phyloP scores from a whole-genome alignment of 2,888 invertebrate species.

The Loripinus fragilis region DNA sequence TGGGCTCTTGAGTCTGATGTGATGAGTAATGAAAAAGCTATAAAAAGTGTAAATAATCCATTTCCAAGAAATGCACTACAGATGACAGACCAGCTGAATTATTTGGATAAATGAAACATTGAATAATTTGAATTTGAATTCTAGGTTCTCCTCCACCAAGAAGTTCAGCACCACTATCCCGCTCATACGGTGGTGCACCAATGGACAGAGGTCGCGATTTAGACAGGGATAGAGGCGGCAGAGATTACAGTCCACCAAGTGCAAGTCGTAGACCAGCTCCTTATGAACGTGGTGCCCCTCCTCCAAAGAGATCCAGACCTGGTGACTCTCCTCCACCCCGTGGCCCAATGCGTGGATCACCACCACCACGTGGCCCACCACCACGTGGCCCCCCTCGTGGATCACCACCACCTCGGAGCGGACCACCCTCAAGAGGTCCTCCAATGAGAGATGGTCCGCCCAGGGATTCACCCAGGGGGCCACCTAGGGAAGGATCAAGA shows the following conservation, averaged over 20 bases:
- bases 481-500: slow-evolving; percentile 39
- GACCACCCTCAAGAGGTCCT: slow-evolving; percentile 33
- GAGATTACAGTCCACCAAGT: slow-evolving; percentile 52
- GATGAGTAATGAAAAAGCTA: too few species aligned
- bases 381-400: slow-evolving; percentile 31
- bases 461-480: slow-evolving; percentile 25
- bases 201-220: slow-evolving; percentile 49
- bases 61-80: too few species aligned
- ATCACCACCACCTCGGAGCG: neutral
- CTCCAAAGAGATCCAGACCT: slow-evolving; percentile 68
- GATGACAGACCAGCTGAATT: too few species aligned
- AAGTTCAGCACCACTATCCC: slow-evolving; percentile 53
- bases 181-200: slow-evolving; percentile 38
- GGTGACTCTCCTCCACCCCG: slow-evolving; percentile 60
- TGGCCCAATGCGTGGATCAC: slow-evolving; percentile 28
- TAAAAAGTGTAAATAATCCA: too few species aligned
- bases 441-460: slow-evolving; percentile 37
- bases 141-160: slow-evolving; percentile 50
- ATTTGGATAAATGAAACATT: neutral
- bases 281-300: slow-evolving; percentile 68
- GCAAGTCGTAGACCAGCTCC: slow-evolving; percentile 65
- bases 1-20: too few species aligned
- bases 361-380: slow-evolving; percentile 48
- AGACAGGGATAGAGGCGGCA: slow-evolving; percentile 59
- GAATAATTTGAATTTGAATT: slow-evolving; percentile 6